phyloP scores from a whole-genome alignment of 1,140 invertebrate genomes.

The Drosophila chauvacae region DNA sequence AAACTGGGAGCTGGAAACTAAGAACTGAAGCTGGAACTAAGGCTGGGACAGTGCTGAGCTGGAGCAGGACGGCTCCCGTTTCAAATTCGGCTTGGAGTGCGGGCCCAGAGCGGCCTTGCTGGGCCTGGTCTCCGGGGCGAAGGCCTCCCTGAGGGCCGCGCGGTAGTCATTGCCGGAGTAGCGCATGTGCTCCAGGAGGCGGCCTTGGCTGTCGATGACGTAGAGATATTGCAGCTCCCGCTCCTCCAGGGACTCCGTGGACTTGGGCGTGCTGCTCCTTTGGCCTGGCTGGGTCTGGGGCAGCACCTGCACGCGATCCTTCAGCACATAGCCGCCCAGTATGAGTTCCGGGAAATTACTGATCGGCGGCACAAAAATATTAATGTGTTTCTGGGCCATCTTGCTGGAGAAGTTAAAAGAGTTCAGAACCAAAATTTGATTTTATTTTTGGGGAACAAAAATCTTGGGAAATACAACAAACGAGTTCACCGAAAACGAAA shows the following conservation, averaged over 20 bases:
- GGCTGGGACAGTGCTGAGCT: too few relatives aligned
- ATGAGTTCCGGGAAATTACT: slow-evolving; percentile 46
- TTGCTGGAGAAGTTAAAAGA: background rate
- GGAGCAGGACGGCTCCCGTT: background rate
- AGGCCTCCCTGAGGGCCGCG: slow-evolving; percentile 36
- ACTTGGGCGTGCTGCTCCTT: background rate
- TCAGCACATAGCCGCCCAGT: background rate
- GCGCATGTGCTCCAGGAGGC: slow-evolving; percentile 54
- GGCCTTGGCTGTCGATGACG: slow-evolving; percentile 39
- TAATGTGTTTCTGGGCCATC: slow-evolving; percentile 33
- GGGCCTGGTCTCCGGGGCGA: background rate
- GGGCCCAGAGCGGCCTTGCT: background rate
- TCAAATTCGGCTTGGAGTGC: background rate
- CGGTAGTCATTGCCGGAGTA: slow-evolving; percentile 60
- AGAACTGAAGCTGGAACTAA: background rate
- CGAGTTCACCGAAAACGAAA: background rate
- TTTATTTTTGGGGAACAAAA: background rate
- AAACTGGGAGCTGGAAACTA: background rate
- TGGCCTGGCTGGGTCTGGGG: background rate
- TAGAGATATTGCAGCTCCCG: slow-evolving; percentile 42
- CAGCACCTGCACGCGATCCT: slow-evolving; percentile 19
- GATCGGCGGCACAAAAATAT: slow-evolving; percentile 38
- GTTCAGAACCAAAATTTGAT: background rate
- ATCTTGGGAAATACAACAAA: background rate
- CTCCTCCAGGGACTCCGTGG: slow-evolving; percentile 12